Percentiles rank a stretch among this genome's conserved stretches.
Evolutionary conservation across 2,888 invertebrate genomes (phyloP).

Genomic region (Mantis religiosa): DNA sequence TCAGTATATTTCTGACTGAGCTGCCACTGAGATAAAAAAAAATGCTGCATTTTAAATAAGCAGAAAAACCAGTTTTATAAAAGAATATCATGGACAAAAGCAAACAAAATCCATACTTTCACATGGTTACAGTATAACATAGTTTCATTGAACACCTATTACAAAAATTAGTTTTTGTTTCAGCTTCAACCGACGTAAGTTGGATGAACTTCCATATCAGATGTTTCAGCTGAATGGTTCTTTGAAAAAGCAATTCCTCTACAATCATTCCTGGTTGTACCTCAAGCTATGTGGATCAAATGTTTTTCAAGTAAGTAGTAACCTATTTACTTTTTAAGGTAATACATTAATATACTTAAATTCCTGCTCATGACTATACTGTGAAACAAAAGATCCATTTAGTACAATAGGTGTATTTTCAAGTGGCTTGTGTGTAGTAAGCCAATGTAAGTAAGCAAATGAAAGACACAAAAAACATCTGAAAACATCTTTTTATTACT

Average conservation of each 20-base stretch:
- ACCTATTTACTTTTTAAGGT: too few species aligned
- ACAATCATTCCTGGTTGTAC: conserved; percentile 72
- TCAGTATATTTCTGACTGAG: too few species aligned
- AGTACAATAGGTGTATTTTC: background rate
- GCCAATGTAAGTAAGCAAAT: too few species aligned
- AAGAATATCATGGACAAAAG: too few species aligned
- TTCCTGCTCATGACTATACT: background rate
- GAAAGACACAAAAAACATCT: too few species aligned
- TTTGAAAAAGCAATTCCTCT: conserved; percentile 65
- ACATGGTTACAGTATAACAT: background rate
- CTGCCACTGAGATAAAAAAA: too few species aligned
- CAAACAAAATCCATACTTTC: too few species aligned
- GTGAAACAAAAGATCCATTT: background rate
- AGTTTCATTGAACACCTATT: background rate
- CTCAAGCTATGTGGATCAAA: conserved; percentile 76
- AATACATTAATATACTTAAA: background rate
- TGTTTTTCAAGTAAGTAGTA: conserved; percentile 54
- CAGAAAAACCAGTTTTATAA: too few species aligned
- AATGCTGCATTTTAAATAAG: too few species aligned
- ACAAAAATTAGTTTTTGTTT: conserved; percentile 33
- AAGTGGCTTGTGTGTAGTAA: background rate
- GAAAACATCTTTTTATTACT: too few species aligned
- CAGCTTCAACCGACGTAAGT: conserved; percentile 74
- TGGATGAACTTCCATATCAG: conserved; percentile 80
- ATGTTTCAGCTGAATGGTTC: conserved; percentile 60